phyloP scores from a whole-genome alignment of 2,113 vertebrate genomes.

The Lycaon pictus region DNA sequence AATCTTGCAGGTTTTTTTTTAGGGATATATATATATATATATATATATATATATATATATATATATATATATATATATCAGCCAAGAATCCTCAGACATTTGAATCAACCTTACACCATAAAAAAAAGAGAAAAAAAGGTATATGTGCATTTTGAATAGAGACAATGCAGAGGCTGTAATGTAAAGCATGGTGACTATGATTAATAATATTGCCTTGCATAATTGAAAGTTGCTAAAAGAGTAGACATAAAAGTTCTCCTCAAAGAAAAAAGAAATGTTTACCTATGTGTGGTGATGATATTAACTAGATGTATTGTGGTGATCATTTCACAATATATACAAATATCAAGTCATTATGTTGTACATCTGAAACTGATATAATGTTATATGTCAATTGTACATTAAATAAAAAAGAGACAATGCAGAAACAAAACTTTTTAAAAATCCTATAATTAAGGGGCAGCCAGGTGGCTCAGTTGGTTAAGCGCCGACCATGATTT shows the following conservation, averaged over 20 bases:
- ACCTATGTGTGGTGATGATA: neutral
- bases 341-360: neutral
- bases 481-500: neutral
- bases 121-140: neutral
- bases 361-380: neutral
- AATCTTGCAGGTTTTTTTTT: neutral
- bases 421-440: neutral
- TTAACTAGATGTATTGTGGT: neutral
- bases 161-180: neutral
- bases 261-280: neutral
- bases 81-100: neutral
- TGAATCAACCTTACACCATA: neutral
- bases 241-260: neutral
- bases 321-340: neutral
- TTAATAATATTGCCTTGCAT: neutral
- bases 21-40: neutral
- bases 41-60: no score
- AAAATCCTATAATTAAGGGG: slow-evolving; percentile 40
- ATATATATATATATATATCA: slow-evolving; percentile 9
- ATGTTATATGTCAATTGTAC: neutral
- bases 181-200: neutral
- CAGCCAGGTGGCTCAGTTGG: neutral
- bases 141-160: neutral
- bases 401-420: neutral
- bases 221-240: neutral